A percentile compares a stretch with the other conserved stretches of the same genome.
These are phyloP conservation scores for Pantherophis guttatus DNA, from an alignment of 2,113 vertebrate species.

Conservation along the genomic window DNA sequence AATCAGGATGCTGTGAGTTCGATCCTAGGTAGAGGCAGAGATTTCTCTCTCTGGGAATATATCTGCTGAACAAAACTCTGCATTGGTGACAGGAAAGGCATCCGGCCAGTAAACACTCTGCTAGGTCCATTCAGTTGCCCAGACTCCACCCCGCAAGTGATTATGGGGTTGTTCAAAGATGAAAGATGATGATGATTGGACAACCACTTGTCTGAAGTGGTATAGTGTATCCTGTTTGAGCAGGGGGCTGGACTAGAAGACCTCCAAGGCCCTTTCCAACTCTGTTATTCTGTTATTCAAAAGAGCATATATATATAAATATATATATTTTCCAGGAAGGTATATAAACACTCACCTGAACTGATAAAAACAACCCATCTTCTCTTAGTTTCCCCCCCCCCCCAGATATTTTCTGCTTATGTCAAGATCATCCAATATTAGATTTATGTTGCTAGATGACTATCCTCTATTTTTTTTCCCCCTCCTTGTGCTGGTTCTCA, in stretches of 20 bases:
- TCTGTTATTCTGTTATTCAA: neutral
- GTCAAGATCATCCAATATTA: slow-evolving; percentile 5
- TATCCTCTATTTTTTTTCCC: neutral
- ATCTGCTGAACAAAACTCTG: too few species aligned
- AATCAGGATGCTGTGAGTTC: too few species aligned
- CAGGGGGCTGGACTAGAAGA: neutral
- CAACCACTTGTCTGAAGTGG: neutral
- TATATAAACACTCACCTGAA: neutral
- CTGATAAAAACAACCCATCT: neutral
- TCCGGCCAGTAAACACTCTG: too few species aligned
- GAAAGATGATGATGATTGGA: neutral
- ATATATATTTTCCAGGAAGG: neutral
- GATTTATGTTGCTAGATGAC: neutral
- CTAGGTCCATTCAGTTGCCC: too few species aligned
- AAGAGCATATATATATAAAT: neutral
- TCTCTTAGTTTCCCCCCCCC: neutral
- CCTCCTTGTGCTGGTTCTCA: neutral
- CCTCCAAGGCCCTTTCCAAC: neutral
- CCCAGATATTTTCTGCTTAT: neutral
- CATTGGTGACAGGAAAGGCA: too few species aligned
- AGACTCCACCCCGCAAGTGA: too few species aligned
- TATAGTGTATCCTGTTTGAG: neutral
- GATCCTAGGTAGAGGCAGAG: too few species aligned
- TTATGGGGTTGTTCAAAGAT: too few species aligned
- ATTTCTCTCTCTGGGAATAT: too few species aligned